These are phyloP conservation scores for Loris lydekkerianus DNA, from an alignment of 2,797 vertebrate genomes.

Conservation along the genomic window DNA sequence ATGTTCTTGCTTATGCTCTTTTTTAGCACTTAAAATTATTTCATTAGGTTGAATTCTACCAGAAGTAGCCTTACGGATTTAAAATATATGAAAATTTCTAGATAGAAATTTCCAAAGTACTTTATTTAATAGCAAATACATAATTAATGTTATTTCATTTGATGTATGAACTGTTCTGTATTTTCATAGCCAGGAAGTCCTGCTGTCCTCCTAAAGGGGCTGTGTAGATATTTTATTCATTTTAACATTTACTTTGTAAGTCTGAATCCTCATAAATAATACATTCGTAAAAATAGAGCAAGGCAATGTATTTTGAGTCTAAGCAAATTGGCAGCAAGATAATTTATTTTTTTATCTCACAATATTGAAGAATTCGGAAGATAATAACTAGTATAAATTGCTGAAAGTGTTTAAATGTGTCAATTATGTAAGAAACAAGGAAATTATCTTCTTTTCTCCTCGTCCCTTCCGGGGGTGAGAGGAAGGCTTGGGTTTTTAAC, in stretches of 20 bases:
- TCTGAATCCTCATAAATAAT: constrained; percentile 77
- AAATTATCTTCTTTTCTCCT: not conserved
- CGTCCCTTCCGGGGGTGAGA: not conserved
- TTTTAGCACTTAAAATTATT: not conserved
- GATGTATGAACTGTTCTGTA: not conserved
- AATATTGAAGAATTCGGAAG: constrained; percentile 50
- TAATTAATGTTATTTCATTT: constrained; percentile 68
- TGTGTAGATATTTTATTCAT: constrained; percentile 71
- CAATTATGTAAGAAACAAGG: constrained; percentile 48
- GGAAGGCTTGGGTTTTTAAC: not conserved
- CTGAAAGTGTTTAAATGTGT: constrained; percentile 71
- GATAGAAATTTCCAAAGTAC: not conserved
- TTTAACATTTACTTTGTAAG: constrained; percentile 64
- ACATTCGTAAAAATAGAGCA: constrained; percentile 59
- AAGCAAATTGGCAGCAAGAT: constrained; percentile 64
- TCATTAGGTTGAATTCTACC: not conserved
- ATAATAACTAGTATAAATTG: constrained; percentile 70
- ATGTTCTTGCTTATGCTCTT: not conserved
- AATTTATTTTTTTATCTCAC: constrained; percentile 61
- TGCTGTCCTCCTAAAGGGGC: constrained; percentile 41
- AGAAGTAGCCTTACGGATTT: not conserved
- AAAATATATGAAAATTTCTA: not conserved
- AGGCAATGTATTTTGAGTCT: constrained; percentile 26
- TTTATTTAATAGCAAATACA: constrained; percentile 53
- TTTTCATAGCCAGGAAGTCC: constrained; percentile 53